Conservation (phyloP, 1,140 invertebrate species). For the Cheumatopsyche charites region DNA sequence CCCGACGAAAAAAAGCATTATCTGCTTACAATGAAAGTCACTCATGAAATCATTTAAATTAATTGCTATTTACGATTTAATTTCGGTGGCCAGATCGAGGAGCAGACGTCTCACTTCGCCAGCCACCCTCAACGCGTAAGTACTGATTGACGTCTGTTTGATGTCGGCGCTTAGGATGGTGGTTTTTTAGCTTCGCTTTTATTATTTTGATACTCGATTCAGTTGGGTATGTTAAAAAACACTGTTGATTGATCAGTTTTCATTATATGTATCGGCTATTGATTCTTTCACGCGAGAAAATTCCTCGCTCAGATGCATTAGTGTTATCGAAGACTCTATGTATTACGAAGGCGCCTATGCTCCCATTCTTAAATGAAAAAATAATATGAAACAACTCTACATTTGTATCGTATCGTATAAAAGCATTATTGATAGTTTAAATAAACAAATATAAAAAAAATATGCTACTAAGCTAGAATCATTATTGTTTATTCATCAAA, state of each 20-base stretch:
- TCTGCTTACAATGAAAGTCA: slow-evolving; percentile 47
- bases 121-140: neutral
- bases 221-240: too few relatives aligned
- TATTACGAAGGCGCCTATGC: too few relatives aligned
- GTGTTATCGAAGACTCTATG: neutral
- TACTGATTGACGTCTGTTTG: slow-evolving; percentile 15
- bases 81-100: slow-evolving; percentile 31
- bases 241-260: neutral
- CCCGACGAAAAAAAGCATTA: slow-evolving; percentile 40
- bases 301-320: slow-evolving; percentile 7
- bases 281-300: slow-evolving; percentile 19
- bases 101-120: neutral
- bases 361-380: too few relatives aligned
- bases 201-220: too few relatives aligned
- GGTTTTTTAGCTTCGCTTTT: too few relatives aligned
- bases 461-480: too few relatives aligned
- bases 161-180: neutral
- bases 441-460: too few relatives aligned
- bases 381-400: too few relatives aligned
- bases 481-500: too few relatives aligned
- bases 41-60: slow-evolving; percentile 48
- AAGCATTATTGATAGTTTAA: too few relatives aligned
- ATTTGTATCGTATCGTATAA: too few relatives aligned
- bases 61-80: slow-evolving; percentile 46
- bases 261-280: neutral